Evolutionary conservation across 2,113 vertebrate species (phyloP), one percentile per base, ranked within the genome.

Genomic region (Eira barbara): DNA sequence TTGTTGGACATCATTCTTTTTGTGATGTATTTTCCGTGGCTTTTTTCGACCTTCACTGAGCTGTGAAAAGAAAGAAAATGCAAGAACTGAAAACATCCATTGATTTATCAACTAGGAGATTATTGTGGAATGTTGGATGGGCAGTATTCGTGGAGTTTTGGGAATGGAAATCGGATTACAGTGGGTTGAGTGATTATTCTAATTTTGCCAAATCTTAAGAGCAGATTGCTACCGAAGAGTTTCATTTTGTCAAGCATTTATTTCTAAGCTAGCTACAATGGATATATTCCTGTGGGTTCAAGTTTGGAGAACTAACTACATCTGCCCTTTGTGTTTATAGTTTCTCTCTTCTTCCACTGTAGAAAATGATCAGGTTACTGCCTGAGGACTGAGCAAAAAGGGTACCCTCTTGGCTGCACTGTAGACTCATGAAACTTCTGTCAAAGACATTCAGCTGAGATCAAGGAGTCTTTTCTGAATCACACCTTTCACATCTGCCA

Each of bases 31-130:
- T 57, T 61, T 7, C 0, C 5, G 4, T 20, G 23, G 59, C 3
- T 7, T 59, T 93, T n/a, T 80, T 12, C 4, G 20, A 57, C 93
- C 87, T 96, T 97, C 96, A 39, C 73, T 86, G 63, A 96, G 21
- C 93, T 98, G 23, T 80, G 55, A 59, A 86, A 81, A 96, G 27
- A 84, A 96, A 94, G 47, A 74, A 57, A 80, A 4, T 55, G 4
- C 2, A 84, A 92, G 57, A 93, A 42, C 0, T 63, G 42, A 74
- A 89, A 83, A 34, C 67, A 36, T 57, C 12, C 4, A 45, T 88
- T 79, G 45, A 86, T 81, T 97, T 55, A 85, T 76, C 14, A 74
- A 27, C 0, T 42, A 67, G 5, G 3, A 3, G 18, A 31, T 94
- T 49, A 67, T 39, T 71, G 17, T 11, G 69, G 45, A 95, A 63